Evolutionary conservation across 2,113 vertebrate species (phyloP), one percentile per base, ranked within the genome.

Genomic region (Gallinago jamesoni): DNA sequence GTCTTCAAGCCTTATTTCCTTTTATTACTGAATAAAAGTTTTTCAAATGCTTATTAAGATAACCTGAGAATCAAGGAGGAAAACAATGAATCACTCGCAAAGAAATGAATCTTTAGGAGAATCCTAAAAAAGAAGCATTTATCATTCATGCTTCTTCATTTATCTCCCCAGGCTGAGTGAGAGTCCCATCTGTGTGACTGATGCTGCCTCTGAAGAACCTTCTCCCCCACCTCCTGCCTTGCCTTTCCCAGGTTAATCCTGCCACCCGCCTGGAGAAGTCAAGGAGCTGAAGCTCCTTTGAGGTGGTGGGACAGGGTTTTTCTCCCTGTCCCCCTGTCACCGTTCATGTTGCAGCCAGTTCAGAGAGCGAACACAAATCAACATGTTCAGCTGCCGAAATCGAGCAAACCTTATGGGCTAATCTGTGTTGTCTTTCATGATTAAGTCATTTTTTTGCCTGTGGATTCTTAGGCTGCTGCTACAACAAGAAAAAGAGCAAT

Each of bases 31-130:
- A 96, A 77, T 72, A 53, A 91, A 96, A 94, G 17, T 56, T 97
- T 87, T 94, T 95, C 68, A 96, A 86, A 94, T 88, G 23, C 64
- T 91, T 95, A 73, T 96, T 97, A 91, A 95, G 94, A 95, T 95
- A 93, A 96, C 69, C 90, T 90, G 84, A 95, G 80, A 94, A 95
- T 95, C 63, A 76, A 88, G 83, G 90, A 89, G 63, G 41, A 96
- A 96, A 97, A 87, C 72, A 97, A 95, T 96, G 89, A 97, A 93
- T 97, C 96, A 94, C 84, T 93, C 1, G 0, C 76, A 82, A 96
- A 93, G 84, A 96, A 97, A 95, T 82, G 24, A 91, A 93, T 97
- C n/a, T 90, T 78, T 33, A 92, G 66, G 77, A 95, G 50, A 93
- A 95, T 87, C 68, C 53, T 90, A 87, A 93, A 67, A 92, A 96